phyloP scores from a whole-genome alignment of 30 jellyfish, hydroid and myxozoan species.

The Phacellophora camtschatica region DNA sequence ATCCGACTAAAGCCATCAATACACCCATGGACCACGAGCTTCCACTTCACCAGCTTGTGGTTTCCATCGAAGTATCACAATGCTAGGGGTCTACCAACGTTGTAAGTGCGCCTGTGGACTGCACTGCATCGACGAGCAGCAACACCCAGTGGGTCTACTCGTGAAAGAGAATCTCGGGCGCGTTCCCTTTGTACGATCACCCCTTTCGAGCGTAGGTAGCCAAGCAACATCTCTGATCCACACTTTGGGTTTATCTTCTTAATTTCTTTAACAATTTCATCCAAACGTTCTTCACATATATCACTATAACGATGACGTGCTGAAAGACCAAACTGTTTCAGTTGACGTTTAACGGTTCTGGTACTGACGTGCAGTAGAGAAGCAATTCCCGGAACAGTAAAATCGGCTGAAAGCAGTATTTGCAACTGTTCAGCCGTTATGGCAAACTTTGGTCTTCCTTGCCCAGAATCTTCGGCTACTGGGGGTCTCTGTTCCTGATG shows the following conservation, averaged over 20 bases:
- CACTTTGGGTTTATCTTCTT: background rate
- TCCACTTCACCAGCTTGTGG: slow-evolving; percentile 51
- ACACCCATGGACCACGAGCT: slow-evolving; percentile 38
- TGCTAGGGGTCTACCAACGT: background rate
- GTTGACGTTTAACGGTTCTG: too few relatives aligned
- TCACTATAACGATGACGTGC: background rate
- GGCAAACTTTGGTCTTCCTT: too few relatives aligned
- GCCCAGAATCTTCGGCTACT: too few relatives aligned
- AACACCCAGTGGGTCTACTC: slow-evolving; percentile 1
- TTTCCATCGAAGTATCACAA: slow-evolving; percentile 29
- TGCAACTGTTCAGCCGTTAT: too few relatives aligned
- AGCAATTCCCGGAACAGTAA: too few relatives aligned
- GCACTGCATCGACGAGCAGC: background rate
- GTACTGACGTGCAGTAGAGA: too few relatives aligned
- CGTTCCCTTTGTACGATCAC: background rate
- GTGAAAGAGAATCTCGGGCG: background rate
- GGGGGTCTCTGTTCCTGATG: too few relatives aligned
- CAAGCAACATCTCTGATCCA: background rate
- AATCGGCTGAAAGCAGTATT: too few relatives aligned
- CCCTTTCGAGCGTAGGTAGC: background rate
- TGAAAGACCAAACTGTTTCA: too few relatives aligned
- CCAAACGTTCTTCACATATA: background rate
- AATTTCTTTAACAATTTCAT: background rate
- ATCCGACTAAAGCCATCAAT: slow-evolving; percentile 20
- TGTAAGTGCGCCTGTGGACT: background rate